These are phyloP conservation scores for Myocastor coypus DNA, from an alignment of 2,113 vertebrate genomes.

Conservation along the genomic window DNA sequence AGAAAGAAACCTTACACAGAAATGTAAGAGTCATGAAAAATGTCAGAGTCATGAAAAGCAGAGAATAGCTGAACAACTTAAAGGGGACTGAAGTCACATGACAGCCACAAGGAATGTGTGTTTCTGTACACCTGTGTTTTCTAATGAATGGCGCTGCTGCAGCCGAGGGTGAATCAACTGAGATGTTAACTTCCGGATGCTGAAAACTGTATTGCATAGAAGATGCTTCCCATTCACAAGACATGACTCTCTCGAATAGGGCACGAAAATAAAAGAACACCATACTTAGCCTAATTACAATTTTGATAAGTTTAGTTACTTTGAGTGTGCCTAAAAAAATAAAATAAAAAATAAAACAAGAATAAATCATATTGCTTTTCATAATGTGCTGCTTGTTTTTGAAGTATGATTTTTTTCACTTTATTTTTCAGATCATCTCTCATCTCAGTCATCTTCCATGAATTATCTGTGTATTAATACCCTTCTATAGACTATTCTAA, in stretches of 20 bases:
- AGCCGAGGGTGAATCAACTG: too few species aligned
- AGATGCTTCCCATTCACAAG: neutral
- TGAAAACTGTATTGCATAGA: neutral
- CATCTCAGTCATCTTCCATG: neutral
- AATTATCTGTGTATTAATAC: neutral
- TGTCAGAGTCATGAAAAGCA: neutral
- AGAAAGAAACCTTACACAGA: neutral
- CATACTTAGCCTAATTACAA: neutral
- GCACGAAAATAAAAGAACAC: neutral
- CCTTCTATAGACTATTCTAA: neutral
- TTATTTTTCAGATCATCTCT: neutral
- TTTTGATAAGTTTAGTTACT: neutral
- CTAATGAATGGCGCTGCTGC: neutral
- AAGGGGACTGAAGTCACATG: neutral
- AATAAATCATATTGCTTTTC: neutral
- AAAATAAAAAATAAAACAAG: slow-evolving; percentile 17
- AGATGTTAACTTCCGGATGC: neutral
- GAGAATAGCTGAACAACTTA: neutral
- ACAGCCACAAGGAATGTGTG: rapidly evolving
- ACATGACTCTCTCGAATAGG: neutral
- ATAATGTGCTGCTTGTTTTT: neutral
- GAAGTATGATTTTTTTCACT: neutral
- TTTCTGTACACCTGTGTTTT: rapidly evolving
- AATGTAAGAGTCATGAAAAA: neutral
- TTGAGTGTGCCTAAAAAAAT: neutral